Base-by-base conservation (phyloP, 2,888 invertebrate species). In the Dryadula phaetusa region DNA sequence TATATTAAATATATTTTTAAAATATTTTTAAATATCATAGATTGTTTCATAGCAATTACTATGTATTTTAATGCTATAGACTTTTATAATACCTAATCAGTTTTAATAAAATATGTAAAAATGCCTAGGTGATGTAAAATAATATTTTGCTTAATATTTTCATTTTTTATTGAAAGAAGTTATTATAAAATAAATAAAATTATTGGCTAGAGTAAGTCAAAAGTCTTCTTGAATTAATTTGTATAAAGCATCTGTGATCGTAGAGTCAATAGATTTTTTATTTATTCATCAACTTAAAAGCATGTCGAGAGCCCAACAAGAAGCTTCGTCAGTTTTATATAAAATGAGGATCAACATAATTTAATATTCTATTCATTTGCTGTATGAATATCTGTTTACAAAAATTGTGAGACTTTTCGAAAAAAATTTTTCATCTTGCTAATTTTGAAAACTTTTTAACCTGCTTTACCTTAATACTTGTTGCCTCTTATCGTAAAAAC, bases 231-330 rank as follows among this genome's bases (percentile, higher is more conserved):
- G 37, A 64, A 64, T 71, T 71, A 66, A 72, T 73, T 70, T 67
- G 42, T 68, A 49, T 62, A 69, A 73, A 66, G 64, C 62, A 67
- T 63, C 62, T 66, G 62, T 40, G 58, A 71, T 71, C 64, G 58
- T 61, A 81, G 79, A 87, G 88, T 88, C 88, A 87, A 92, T 90
- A 88, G 82, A 86, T 84, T 86, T 89, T 86, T 86, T 87, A 90
- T 83, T 87, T 84, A 82, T 90, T 92, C 92, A 91, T 92, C 91
- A 91, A 87, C 85, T 90, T 92, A 89, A 92, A 90, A 92, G 92
- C 88, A 85, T 89, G 89, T 90, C 83, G 87, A 88, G 87, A 90
- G 89, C 88, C 84, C 86, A 89, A 90, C 87, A 90, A 91, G 89
- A 81, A 84, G 88, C 88, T 87, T 87, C 88, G 87, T 90, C 90